Evolutionary conservation across 2,888 invertebrate species (phyloP).

Genomic region (Xestia xanthographa): DNA sequence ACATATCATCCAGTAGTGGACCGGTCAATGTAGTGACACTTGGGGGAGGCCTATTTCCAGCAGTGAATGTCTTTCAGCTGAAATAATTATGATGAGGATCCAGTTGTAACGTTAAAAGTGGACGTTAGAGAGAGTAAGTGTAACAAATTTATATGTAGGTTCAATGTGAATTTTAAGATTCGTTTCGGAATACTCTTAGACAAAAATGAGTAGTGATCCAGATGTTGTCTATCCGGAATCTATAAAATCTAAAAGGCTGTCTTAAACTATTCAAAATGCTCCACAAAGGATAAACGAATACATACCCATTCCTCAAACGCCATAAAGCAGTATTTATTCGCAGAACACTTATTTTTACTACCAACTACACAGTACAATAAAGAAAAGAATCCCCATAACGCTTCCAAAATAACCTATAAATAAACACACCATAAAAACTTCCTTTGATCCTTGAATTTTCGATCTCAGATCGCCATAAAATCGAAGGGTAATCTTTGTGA

Average conservation of each 20-base stretch:
- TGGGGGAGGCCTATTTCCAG: too few relatives aligned
- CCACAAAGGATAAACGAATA: neutral
- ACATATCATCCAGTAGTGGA: neutral
- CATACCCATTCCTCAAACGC: slow-evolving; percentile 12
- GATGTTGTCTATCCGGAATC: neutral
- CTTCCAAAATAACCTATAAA: slow-evolving; percentile 58
- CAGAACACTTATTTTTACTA: slow-evolving; percentile 55
- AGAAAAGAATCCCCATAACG: slow-evolving; percentile 46
- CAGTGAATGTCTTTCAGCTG: too few relatives aligned
- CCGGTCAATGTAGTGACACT: too few relatives aligned
- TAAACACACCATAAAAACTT: slow-evolving; percentile 60
- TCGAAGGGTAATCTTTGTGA: slow-evolving; percentile 59
- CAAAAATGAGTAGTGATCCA: neutral
- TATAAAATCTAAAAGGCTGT: neutral
- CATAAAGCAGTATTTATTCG: slow-evolving; percentile 35
- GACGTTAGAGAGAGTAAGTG: neutral
- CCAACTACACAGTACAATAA: slow-evolving; percentile 43
- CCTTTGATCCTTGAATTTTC: slow-evolving; percentile 62
- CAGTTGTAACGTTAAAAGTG: neutral
- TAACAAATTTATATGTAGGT: neutral
- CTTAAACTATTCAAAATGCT: neutral
- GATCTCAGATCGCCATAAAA: slow-evolving; percentile 61
- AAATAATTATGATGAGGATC: neutral
- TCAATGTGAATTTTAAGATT: neutral
- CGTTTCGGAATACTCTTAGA: neutral